Base-by-base conservation (phyloP, 2,113 vertebrate genomes). In the Strix aluco region DNA sequence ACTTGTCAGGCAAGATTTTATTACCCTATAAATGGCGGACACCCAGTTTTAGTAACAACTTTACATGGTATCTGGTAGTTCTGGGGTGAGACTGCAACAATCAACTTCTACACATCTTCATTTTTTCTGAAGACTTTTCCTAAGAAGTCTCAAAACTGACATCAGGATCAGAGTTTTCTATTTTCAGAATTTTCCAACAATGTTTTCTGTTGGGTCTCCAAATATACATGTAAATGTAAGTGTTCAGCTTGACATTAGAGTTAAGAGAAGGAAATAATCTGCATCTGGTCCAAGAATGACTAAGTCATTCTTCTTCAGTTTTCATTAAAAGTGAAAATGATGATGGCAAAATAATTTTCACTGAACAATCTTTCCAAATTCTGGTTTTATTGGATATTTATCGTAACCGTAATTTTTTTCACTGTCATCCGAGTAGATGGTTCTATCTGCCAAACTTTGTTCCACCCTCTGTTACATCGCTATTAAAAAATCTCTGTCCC, bases 351-450 rank as follows among this genome's bases (percentile, higher is more conserved):
- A 62, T 78, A 25, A 42, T 78, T 91, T 89, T 49, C 32, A 38
- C 18, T 36, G 13, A 46, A 13, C 2, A 22, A 36, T 10, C 2
- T 70, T 11, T 81, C 27, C 16, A 49, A 73, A 54, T 4, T 16
- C 15, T 58, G 42, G 5, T 84, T 94, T 73, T 49, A 46, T 55
- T 81, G 9, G 8, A 11, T 32, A 11, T 58, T 81, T 42, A n/a
- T 42, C 0, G 0, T 15, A 85, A 26, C 1, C 0, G 0, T 2
- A 9, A 34, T 55, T 58, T 69, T 74, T 10, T 72, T 34, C 8
- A 11, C 15, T 84, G 47, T 36, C 22, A 34, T 71, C 38, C 81
- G 25, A 38, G 32, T 11, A 71, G 59, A 32, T 22, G 13, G 66
- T 86, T 65, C 25, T 81, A 7, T 52, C 46, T 47, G 34, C 18